Conservation (phyloP, 1,140 invertebrate species). For the Elysia chlorotica region DNA sequence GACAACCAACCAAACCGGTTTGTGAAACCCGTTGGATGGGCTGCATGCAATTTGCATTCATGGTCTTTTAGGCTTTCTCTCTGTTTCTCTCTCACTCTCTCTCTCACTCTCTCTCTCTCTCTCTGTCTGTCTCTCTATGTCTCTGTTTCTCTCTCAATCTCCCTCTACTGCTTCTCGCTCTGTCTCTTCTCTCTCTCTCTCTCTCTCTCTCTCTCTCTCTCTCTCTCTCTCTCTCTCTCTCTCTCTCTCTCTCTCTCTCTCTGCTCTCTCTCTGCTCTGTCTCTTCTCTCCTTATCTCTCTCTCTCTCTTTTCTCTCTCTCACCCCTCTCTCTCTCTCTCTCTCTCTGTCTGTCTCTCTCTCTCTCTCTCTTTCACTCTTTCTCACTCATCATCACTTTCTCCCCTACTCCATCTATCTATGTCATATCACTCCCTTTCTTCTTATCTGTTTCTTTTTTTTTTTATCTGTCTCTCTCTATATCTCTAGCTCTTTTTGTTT, state of each 20-base stretch:
- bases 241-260: not conserved
- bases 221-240: not conserved
- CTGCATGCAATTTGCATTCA: too few species aligned
- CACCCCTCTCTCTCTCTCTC: not conserved
- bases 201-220: not conserved
- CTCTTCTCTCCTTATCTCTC: not conserved
- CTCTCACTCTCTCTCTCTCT: not conserved
- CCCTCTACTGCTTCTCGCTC: too few species aligned
- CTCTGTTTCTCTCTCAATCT: too few species aligned
- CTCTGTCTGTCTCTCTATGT: not conserved
- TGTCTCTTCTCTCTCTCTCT: not conserved
- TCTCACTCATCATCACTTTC: not conserved
- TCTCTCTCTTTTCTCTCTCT: not conserved
- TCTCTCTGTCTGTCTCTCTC: not conserved
- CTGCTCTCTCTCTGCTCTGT: not conserved
- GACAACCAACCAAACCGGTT: too few species aligned
- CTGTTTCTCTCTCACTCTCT: conserved; percentile 5
- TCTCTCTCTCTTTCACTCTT: too few species aligned
- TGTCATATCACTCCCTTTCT: not conserved
- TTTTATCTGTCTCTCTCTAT: not conserved
- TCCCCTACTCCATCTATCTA: not conserved
- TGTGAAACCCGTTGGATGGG: too few species aligned
- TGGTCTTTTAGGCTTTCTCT: too few species aligned
- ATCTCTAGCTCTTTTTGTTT: not conserved
- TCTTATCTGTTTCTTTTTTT: not conserved